Evolutionary conservation across 2,797 vertebrate genomes (phyloP).

Genomic region (Tarsius wallacei): DNA sequence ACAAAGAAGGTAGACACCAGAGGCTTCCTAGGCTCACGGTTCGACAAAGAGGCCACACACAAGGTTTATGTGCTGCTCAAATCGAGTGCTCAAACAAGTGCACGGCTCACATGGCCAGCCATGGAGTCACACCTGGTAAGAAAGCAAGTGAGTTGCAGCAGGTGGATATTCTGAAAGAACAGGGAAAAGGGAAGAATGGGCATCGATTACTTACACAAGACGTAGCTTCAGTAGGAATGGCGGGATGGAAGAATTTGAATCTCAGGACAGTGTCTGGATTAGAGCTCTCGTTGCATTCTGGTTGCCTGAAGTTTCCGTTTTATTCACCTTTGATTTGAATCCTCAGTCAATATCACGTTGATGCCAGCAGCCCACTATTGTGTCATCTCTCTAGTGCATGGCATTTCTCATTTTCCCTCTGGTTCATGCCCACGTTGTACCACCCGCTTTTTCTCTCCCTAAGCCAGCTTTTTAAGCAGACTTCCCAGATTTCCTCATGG

Average conservation of each 20-base stretch:
- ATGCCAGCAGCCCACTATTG: neutral
- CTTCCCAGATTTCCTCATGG: conserved; percentile 15
- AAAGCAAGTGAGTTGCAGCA: neutral
- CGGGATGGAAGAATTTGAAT: neutral
- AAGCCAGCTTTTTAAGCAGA: neutral
- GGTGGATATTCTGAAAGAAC: neutral
- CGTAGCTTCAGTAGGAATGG: neutral
- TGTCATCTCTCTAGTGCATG: neutral
- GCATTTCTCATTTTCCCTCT: conserved; percentile 44
- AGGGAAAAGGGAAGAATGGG: conserved; percentile 5
- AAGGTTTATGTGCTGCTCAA: neutral
- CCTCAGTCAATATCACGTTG: neutral
- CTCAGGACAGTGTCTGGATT: neutral
- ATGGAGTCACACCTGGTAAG: neutral
- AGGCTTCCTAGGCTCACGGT: neutral
- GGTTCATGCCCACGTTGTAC: neutral
- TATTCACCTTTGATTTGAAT: conserved; percentile 52
- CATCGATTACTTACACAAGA: conserved; percentile 35
- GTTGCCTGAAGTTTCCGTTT: neutral
- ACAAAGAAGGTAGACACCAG: neutral
- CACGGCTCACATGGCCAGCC: no score
- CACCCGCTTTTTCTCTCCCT: neutral
- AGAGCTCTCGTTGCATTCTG: neutral
- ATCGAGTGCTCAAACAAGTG: neutral
- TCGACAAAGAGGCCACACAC: neutral